phyloP scores from a whole-genome alignment of 2,113 vertebrate species.

The Motacilla tschutschensis region DNA sequence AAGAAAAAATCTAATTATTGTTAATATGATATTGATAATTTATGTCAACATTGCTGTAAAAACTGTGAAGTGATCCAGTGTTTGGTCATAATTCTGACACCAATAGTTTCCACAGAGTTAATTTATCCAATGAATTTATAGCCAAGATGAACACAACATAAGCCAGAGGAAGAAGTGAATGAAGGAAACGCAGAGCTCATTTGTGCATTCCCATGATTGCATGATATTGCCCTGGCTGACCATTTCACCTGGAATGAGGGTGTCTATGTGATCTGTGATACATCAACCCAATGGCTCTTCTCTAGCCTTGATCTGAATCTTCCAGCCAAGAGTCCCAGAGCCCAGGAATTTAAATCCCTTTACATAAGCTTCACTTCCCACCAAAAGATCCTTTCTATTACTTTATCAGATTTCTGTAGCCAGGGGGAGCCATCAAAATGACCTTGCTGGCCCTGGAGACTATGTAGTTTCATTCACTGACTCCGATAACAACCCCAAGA shows the following conservation, averaged over 20 bases:
- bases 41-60: background rate
- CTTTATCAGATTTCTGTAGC: background rate
- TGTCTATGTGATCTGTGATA: background rate
- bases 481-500: background rate
- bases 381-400: background rate
- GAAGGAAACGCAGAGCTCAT: background rate
- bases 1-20: background rate
- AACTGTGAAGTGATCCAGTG: background rate
- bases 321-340: background rate
- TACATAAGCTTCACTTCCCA: background rate
- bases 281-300: background rate
- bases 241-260: background rate
- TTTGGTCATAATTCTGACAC: background rate
- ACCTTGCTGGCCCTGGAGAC: background rate
- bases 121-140: background rate
- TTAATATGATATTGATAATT: background rate
- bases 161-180: background rate
- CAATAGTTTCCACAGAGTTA: background rate
- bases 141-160: background rate
- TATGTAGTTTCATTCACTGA: accelerated
- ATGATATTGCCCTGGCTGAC: background rate
- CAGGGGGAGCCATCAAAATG: background rate
- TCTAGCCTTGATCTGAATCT: background rate
- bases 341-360: background rate
- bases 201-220: background rate